Evolutionary conservation across 2,888 invertebrate genomes (phyloP).

Genomic region (Melanchra persicariae): DNA sequence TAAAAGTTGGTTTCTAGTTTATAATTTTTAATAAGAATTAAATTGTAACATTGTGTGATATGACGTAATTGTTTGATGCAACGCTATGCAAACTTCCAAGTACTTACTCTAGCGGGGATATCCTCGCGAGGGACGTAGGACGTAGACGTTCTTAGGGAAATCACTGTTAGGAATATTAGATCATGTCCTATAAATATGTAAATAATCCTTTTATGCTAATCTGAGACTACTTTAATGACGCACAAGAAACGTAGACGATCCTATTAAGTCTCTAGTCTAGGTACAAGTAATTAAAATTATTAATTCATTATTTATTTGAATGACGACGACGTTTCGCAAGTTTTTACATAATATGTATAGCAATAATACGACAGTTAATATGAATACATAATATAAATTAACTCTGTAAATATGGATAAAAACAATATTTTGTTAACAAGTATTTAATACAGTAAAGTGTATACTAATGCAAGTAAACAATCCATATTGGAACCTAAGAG

Average conservation of each 20-base stretch:
- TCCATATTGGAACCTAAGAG: not conserved
- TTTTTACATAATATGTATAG: not conserved
- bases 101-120: conserved; percentile 12
- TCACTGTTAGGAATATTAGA: not conserved
- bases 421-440: not conserved
- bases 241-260: not conserved
- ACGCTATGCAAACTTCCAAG: not conserved
- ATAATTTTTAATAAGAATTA: not conserved
- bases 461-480: conserved; percentile 19
- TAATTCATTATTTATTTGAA: too few relatives aligned
- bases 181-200: conserved; percentile 7
- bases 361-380: not conserved
- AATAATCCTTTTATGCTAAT: not conserved
- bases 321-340: not conserved
- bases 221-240: conserved; percentile 1
- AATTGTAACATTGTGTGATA: not conserved
- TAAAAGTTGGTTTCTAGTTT: not conserved
- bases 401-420: conserved; percentile 2
- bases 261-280: not conserved
- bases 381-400: too few relatives aligned
- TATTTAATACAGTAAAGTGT: not conserved
- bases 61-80: conserved; percentile 11
- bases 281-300: not conserved
- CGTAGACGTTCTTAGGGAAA: not conserved
- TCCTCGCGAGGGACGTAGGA: not conserved